A percentile compares a stretch with the other conserved stretches of the same genome.
Evolutionary conservation across 2,113 vertebrate genomes (phyloP).

Genomic region (Bos javanicus): DNA sequence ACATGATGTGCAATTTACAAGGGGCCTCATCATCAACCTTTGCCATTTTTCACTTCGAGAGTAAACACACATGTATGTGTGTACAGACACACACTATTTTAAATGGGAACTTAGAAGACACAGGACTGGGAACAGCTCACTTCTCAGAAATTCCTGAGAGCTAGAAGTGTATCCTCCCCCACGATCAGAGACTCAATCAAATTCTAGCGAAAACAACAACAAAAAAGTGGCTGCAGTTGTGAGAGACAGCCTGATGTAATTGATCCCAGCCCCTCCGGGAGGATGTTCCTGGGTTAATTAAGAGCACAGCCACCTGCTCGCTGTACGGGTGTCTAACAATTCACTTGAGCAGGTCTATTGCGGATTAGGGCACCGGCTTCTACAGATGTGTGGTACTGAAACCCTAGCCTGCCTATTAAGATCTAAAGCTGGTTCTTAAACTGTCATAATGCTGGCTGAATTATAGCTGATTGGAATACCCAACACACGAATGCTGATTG

Average conservation of each 20-base stretch:
- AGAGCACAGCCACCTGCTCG: conserved; percentile 52
- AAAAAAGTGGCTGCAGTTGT: not conserved
- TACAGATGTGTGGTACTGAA: not conserved
- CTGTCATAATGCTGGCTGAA: conserved; percentile 23
- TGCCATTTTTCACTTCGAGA: not conserved
- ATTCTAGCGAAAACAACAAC: not conserved
- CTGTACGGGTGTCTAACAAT: not conserved
- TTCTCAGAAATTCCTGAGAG: not conserved
- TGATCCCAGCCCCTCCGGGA: conserved; percentile 39
- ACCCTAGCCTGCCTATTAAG: not conserved
- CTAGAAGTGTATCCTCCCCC: not conserved
- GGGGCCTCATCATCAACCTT: not conserved
- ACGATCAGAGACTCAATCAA: not conserved
- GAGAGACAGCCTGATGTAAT: conserved; percentile 49
- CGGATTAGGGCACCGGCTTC: not conserved
- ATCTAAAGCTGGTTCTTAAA: conserved; percentile 44
- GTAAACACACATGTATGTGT: not conserved
- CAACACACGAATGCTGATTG: not conserved
- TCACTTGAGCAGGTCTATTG: conserved; percentile 32
- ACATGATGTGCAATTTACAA: not conserved
- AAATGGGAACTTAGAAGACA: not conserved
- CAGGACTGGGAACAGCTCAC: not conserved
- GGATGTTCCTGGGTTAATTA: conserved; percentile 57
- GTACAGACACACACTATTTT: not conserved
- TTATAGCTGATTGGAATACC: conserved; percentile 48